A percentile compares a stretch with the other conserved stretches of the same genome.
Evolutionary conservation across 2,113 vertebrate genomes (phyloP).

Genomic region (Osmerus mordax): DNA sequence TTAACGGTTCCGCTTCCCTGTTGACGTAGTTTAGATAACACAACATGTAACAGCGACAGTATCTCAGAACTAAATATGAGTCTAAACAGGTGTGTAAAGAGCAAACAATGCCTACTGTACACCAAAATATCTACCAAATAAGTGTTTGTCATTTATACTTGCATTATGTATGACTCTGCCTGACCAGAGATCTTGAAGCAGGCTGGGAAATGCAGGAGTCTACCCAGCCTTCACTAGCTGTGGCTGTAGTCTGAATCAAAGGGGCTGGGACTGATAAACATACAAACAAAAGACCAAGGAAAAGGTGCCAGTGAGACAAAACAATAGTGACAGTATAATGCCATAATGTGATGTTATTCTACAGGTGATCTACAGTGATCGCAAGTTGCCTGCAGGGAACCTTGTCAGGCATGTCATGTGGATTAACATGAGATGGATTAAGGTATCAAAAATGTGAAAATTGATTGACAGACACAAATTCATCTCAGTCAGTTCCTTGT

Average conservation of each 20-base stretch:
- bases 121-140: too few relatives aligned
- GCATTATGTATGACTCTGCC: too few relatives aligned
- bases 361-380: background rate
- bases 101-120: too few relatives aligned
- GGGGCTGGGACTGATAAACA: slow-evolving; percentile 1
- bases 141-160: too few relatives aligned
- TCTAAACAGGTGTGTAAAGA: too few relatives aligned
- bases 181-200: too few relatives aligned
- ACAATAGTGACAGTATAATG: slow-evolving; percentile 10
- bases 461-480: slow-evolving; percentile 41
- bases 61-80: too few relatives aligned
- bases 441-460: slow-evolving; percentile 45
- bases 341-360: slow-evolving; percentile 26
- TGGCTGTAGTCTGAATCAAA: too few relatives aligned
- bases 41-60: too few relatives aligned
- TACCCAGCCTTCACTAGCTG: too few relatives aligned
- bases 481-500: slow-evolving; percentile 39
- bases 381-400: background rate
- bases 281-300: background rate
- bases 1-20: background rate
- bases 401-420: slow-evolving; percentile 12
- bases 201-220: too few relatives aligned
- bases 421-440: slow-evolving; percentile 41
- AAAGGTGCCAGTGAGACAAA: slow-evolving; percentile 2
- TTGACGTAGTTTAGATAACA: too few relatives aligned